Base-by-base conservation (phyloP, 2,113 vertebrate genomes). In the Mionectes macconnelli region DNA sequence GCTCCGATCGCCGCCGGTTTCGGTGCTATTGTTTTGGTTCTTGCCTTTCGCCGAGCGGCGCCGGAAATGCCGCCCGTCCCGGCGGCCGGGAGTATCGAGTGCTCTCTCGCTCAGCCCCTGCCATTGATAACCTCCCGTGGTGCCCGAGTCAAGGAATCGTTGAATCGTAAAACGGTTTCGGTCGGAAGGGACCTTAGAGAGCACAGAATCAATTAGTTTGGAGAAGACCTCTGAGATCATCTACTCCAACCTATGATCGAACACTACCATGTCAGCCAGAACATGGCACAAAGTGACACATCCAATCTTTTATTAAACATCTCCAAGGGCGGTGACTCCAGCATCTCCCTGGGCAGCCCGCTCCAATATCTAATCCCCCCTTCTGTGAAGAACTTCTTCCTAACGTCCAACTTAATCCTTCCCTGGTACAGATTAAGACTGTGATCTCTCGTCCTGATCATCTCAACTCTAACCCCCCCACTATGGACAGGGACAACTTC, bases 51-150 rank as follows among this genome's bases (percentile, higher is more conserved):
- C 28, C 78, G 0, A 12, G 60, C 12, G 28, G 33, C 73, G 5
- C 60, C 27, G 68, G 69, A 28, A 50, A 18, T 5, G 52, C 16
- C 30, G 13, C 19, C 69, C 39, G 8, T 50, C n/a, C 59, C 52
- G 3, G 47, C 37, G 21, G 28, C 33, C 6, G 56, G 8, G 5
- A 1, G 15, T 2, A 2, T 0, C 7, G 18, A 19, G n/a, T 1
- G 9, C 23, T 12, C 6, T 14, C 12, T 40, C 35, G 1, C 56
- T 69, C 44, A 16, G 9, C 3, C 25, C 20, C 16, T 9, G 42
- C 39, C 35, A 0, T 0, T 23, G 11, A 11, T 14, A 25, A 3
- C 11, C 24, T 6, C 8, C 35, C 10, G 14, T 4, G 33, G 33
- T 37, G 16, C 19, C 37, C 19, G 2, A 17, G 77, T 14, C 52